A percentile compares a stretch with the other conserved stretches of the same genome.
These are phyloP conservation scores for Rhagonycha lutea DNA, from an alignment of 2,888 invertebrate species.

Conservation along the genomic window DNA sequence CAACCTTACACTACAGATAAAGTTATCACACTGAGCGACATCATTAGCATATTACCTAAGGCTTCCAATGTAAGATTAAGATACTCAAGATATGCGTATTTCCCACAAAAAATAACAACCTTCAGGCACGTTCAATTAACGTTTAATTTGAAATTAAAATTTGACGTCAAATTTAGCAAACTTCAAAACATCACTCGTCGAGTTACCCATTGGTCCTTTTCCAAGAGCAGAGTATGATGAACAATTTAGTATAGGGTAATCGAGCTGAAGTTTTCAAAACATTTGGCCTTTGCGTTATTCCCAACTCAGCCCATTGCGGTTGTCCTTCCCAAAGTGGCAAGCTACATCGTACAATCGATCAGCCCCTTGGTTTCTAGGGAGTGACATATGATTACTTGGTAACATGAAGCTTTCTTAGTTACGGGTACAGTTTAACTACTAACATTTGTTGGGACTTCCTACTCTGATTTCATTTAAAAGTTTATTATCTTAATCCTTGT, in stretches of 20 bases:
- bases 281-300: no score
- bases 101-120: neutral
- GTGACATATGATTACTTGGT: neutral
- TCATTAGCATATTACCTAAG: conserved; percentile 11
- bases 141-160: neutral
- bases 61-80: conserved; percentile 12
- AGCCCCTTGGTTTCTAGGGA: neutral
- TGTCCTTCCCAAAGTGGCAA: neutral
- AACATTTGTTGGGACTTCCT: neutral
- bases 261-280: no score
- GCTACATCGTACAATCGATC: neutral
- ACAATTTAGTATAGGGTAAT: neutral
- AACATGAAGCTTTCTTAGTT: neutral
- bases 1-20: conserved; percentile 10
- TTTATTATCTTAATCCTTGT: neutral
- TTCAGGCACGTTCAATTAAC: neutral
- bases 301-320: neutral
- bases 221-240: neutral
- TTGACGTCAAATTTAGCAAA: neutral
- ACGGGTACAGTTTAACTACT: neutral
- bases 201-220: neutral
- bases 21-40: conserved; percentile 17
- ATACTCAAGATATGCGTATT: conserved; percentile 7
- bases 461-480: neutral
- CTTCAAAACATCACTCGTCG: neutral